Base-by-base conservation (phyloP, 2,888 invertebrate species). In the Thymelicus acteon region DNA sequence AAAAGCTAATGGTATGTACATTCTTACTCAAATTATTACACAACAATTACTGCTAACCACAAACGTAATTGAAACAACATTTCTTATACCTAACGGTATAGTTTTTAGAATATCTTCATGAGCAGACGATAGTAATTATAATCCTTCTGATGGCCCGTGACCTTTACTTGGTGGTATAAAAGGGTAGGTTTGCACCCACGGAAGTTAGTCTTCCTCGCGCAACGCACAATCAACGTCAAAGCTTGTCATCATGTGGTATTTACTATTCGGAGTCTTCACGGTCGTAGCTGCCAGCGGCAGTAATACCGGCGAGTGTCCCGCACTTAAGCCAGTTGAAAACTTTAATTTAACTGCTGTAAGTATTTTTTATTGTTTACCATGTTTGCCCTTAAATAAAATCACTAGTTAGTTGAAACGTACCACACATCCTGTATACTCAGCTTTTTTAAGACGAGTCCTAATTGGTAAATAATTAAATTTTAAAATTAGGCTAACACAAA, bases 221-320 rank as follows among this genome's bases (percentile, higher is more conserved):
- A 1, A 54, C 48, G 44, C 6, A 44, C 54, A 48, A 12, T 15
- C 13, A 62, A 61, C 60, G 44, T 31, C 58, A 24, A 68, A 19
- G 24, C 31, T 1, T 52, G 54, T 15, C 49, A 85, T 77, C 72
- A 92, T 91, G 91, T 75, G 78, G 68, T 79, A 85, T 67, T 74
- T 88, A 6, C 75, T 89, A 31, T 62, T 88, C 48, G 79, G 79
- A 19, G 60, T 89, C n/a, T 79, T 85, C 24, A 89, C 89, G 68
- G 83, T 76, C 24, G 87, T 85, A 60, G 75, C 85, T 19, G 90
- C 87, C 0, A 82, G 82, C 47, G 83, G 86, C 6, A 73, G 85
- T 61, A 88, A 89, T 62, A 85, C 89, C 15, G 89, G 89, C 2
- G 76, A 81, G 47, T 92, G 92, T 67, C 90, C 90, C 10, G 87